A percentile compares a stretch with the other conserved stretches of the same genome.
These are phyloP conservation scores for Rotaria macrura DNA, from an alignment of 2,888 invertebrate genomes.

Conservation along the genomic window DNA sequence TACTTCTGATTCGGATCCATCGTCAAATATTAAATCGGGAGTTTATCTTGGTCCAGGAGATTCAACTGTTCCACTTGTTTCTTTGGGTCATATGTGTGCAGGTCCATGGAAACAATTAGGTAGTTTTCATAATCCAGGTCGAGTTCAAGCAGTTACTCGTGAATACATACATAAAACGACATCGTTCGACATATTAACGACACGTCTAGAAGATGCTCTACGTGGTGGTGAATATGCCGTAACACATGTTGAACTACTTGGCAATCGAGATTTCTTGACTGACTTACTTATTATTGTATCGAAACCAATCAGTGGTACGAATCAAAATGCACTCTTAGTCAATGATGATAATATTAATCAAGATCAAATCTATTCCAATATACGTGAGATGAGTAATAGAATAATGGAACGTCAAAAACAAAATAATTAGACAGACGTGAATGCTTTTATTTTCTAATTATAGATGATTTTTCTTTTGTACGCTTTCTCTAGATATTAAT, in stretches of 20 bases:
- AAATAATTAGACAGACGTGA: neutral
- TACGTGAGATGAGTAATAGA: neutral
- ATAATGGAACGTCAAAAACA: neutral
- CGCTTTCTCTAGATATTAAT: no score
- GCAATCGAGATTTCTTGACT: constrained; percentile 1
- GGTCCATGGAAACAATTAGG: neutral
- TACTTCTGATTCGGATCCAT: neutral
- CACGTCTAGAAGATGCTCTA: neutral
- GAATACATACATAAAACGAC: constrained; percentile 20
- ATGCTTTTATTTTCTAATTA: no score
- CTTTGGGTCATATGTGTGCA: neutral
- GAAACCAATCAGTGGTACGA: neutral
- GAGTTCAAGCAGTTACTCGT: neutral
- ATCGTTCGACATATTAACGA: neutral
- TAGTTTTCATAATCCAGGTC: neutral
- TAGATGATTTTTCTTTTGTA: no score
- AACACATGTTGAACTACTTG: neutral
- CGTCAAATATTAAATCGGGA: neutral
- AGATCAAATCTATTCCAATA: neutral
- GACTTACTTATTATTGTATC: constrained; percentile 4
- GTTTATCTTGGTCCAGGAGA: neutral
- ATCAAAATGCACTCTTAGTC: neutral
- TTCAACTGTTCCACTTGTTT: neutral
- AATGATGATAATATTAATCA: neutral
- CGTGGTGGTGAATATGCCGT: neutral